Evolutionary conservation across 2,113 vertebrate species (phyloP), one percentile per base, ranked within the genome.

Genomic region (Antigone vipio): DNA sequence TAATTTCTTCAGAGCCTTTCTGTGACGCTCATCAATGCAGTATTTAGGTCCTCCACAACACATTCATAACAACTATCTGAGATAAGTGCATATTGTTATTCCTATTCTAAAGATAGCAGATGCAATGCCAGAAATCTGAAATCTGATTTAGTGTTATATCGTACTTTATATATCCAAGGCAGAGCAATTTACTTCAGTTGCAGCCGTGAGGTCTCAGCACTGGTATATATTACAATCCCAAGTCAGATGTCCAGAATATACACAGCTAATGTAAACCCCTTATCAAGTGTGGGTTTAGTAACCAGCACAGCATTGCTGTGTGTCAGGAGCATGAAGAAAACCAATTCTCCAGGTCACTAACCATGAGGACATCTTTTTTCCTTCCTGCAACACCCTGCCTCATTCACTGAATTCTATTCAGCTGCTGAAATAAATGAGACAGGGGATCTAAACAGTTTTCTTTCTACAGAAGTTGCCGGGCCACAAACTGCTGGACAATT

Each of bases 301-400:
- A 79, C 73, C 77, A 81, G 84, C 68, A 68, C 6, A 69, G 74
- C 69, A 68, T 82, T 64, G n/a, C 56, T 8, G 15, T 35, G 67
- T 64, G 66, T 40, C 89, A 95, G 44, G 66, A 79, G 84, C 74
- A 75, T 16, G 93, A 88, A 91, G 81, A 82, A 96, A 95, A 79
- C 9, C 73, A 91, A 73, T 92, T 88, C 95, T 89, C 40, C 87
- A 94, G 89, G 91, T 94, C 93, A 91, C 60, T 85, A 76, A 88
- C 76, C 53, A 72, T 1, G 10, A 89, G 89, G 66, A 75, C 85
- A 62, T 35, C 12, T 52, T 75, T 89, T 87, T 55, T 85, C 34
- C 40, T 88, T 87, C 66, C 74, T 73, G 30, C 23, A 87, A 40
- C 44, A 75, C 34, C 21, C 44, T 94, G 58, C 69, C 74, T 91